A percentile compares a stretch with the other conserved stretches of the same genome.
Conservation (phyloP, 2,797 vertebrate species). For the Cephalopachus bancanus region DNA sequence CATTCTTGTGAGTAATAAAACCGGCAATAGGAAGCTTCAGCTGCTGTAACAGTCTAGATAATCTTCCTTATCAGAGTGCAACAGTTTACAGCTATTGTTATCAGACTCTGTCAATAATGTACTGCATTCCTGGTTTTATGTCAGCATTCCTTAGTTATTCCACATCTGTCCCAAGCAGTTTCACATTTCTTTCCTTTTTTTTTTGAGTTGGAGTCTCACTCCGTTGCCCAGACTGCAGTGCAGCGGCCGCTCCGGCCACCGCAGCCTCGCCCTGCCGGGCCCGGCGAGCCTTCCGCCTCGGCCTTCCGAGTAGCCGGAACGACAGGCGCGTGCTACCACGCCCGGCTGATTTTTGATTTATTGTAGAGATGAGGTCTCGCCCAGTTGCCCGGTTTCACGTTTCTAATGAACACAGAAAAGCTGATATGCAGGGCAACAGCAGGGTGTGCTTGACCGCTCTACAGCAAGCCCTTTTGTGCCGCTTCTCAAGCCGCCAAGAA, state of each 20-base stretch:
- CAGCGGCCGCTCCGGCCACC: too few relatives aligned
- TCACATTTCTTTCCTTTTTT: slow-evolving; percentile 40
- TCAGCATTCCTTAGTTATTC: slow-evolving; percentile 82
- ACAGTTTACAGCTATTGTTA: slow-evolving; percentile 77
- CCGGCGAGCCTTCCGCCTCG: too few relatives aligned
- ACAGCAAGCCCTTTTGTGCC: slow-evolving; percentile 66
- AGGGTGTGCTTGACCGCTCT: slow-evolving; percentile 41
- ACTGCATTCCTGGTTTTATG: slow-evolving; percentile 73
- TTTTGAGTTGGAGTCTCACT: too few relatives aligned
- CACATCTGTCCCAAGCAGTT: slow-evolving; percentile 78
- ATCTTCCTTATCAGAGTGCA: slow-evolving; percentile 81
- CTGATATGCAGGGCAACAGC: slow-evolving; percentile 25
- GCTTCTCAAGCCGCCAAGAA: slow-evolving; percentile 61
- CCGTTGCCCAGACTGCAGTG: too few relatives aligned
- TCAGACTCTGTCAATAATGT: slow-evolving; percentile 57
- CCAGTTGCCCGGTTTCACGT: slow-evolving; percentile 61
- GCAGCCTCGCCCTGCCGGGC: too few relatives aligned
- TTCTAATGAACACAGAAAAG: slow-evolving; percentile 62
- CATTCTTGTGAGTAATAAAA: slow-evolving; percentile 79
- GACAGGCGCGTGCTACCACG: too few relatives aligned
- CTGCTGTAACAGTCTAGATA: slow-evolving; percentile 71
- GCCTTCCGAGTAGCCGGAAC: too few relatives aligned
- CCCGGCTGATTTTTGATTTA: too few relatives aligned
- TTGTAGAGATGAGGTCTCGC: too few relatives aligned
- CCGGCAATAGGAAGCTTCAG: slow-evolving; percentile 73